Percentiles rank a stretch among this genome's conserved stretches.
These are phyloP conservation scores for Brotula barbata DNA, from an alignment of 2,797 vertebrate species.

Conservation along the genomic window DNA sequence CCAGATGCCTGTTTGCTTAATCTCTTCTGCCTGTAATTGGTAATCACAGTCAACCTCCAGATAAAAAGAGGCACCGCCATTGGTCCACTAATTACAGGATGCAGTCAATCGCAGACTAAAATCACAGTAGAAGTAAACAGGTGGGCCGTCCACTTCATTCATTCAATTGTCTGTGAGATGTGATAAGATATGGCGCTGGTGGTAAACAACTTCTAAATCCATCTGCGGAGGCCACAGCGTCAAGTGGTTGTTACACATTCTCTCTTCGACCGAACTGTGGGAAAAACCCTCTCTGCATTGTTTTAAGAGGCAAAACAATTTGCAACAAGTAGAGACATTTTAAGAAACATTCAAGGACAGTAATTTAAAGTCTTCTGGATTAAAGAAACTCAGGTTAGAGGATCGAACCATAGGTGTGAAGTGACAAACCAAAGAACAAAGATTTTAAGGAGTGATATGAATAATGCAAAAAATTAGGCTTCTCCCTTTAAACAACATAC, in stretches of 20 bases:
- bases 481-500: no score
- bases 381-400: constrained; percentile 17
- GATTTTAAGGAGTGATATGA: no score
- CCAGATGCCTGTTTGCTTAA: no score
- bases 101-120: constrained; percentile 64
- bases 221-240: constrained; percentile 54
- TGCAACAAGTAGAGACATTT: no score
- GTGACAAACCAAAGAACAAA: no score
- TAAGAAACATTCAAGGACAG: constrained; percentile 1
- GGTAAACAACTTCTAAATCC: constrained; percentile 68
- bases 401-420: no score
- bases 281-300: no score
- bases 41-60: constrained; percentile 55
- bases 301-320: constrained; percentile 43
- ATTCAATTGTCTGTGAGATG: constrained; percentile 62
- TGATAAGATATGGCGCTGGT: no score
- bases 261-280: no score
- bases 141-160: no score
- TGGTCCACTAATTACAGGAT: constrained; percentile 56
- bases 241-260: constrained; percentile 53
- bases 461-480: no score
- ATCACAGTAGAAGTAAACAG: constrained; percentile 36
- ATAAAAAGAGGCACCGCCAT: constrained; percentile 53
- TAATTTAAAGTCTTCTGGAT: constrained; percentile 13
- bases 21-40: constrained; percentile 60